phyloP scores from a whole-genome alignment of 2,888 invertebrate species.

The Synanthedon tipuliformis region DNA sequence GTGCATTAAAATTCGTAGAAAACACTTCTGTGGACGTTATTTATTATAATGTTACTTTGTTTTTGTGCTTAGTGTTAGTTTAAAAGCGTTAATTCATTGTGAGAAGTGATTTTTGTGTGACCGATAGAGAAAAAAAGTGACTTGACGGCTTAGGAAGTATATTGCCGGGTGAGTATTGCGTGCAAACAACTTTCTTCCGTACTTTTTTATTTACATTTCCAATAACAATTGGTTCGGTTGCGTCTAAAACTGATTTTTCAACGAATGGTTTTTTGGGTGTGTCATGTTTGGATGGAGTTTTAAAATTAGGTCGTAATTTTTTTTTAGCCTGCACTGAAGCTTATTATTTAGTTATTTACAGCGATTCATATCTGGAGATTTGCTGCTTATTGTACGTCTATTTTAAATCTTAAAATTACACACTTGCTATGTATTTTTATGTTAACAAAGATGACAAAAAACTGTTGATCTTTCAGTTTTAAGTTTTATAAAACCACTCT shows the following conservation, averaged over 20 bases:
- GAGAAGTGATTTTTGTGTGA: slow-evolving; percentile 47
- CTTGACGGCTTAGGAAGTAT: slow-evolving; percentile 33
- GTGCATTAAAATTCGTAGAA: slow-evolving; percentile 47
- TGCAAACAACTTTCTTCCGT: slow-evolving; percentile 28
- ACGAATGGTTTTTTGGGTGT: slow-evolving; percentile 37
- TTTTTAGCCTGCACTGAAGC: slow-evolving; percentile 21
- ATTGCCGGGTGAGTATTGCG: slow-evolving; percentile 49
- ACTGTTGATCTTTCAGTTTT: neutral
- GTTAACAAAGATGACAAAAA: neutral
- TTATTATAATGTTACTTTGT: slow-evolving; percentile 48
- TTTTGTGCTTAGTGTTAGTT: slow-evolving; percentile 61
- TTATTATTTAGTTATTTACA: neutral
- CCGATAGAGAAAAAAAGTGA: slow-evolving; percentile 25
- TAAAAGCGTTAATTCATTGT: slow-evolving; percentile 32
- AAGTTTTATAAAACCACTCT: neutral
- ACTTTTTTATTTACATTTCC: slow-evolving; percentile 29
- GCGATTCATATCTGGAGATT: neutral
- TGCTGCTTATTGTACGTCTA: neutral
- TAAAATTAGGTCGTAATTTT: slow-evolving; percentile 34
- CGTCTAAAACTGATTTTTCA: slow-evolving; percentile 12
- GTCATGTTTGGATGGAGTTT: slow-evolving; percentile 26
- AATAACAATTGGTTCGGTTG: slow-evolving; percentile 18
- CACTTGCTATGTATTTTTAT: no score
- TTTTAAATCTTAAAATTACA: neutral
- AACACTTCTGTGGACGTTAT: slow-evolving; percentile 50